These are phyloP conservation scores for Coracopsis vasa DNA, from an alignment of 2,113 vertebrate genomes.

Conservation along the genomic window DNA sequence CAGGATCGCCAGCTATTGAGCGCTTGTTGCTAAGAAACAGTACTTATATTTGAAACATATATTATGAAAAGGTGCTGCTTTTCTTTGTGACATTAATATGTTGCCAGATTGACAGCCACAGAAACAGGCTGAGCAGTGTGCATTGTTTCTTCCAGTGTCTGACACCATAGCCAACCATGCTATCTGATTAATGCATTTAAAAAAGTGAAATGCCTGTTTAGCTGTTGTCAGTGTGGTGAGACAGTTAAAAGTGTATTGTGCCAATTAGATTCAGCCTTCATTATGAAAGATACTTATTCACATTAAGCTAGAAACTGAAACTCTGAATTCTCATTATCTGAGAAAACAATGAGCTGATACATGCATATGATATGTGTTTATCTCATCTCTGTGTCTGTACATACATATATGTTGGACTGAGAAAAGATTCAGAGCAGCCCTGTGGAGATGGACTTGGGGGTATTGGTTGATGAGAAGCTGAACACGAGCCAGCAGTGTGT, in stretches of 20 bases:
- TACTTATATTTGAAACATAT: slow-evolving; percentile 20
- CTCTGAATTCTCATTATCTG: background rate
- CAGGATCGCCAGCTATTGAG: background rate
- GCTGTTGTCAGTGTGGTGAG: background rate
- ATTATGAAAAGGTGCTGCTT: slow-evolving; percentile 42
- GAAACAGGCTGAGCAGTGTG: background rate
- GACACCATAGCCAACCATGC: background rate
- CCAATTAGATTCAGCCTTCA: background rate
- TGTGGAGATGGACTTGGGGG: too few species aligned
- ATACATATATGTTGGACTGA: too few species aligned
- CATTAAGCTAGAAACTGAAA: background rate
- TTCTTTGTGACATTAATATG: slow-evolving; percentile 8
- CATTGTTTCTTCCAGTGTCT: background rate
- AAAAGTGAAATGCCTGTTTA: background rate
- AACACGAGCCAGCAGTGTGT: too few species aligned
- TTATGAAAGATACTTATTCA: background rate
- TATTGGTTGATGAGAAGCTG: too few species aligned
- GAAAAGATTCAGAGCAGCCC: background rate
- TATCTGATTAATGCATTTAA: background rate
- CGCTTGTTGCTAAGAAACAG: slow-evolving; percentile 34
- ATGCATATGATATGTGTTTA: accelerated
- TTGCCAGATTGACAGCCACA: slow-evolving; percentile 6
- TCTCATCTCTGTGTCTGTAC: background rate
- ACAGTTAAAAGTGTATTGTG: background rate
- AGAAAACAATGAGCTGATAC: background rate